phyloP scores from a whole-genome alignment of 2,113 vertebrate genomes.

The Notothenia rossii region DNA sequence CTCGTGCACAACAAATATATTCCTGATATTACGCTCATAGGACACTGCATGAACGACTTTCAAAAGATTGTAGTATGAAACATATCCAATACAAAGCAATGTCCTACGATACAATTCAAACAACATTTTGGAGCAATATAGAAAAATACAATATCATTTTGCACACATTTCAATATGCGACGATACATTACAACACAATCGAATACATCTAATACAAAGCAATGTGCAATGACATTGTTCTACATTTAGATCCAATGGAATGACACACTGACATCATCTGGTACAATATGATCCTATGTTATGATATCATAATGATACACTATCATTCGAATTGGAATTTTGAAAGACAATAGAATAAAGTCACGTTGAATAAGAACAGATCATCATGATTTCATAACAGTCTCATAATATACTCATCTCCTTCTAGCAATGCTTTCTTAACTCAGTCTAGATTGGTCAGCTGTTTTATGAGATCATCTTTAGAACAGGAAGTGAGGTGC shows the following conservation, averaged over 20 bases:
- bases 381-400: too few relatives aligned
- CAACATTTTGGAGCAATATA: background rate
- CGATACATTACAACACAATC: background rate
- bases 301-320: background rate
- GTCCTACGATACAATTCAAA: background rate
- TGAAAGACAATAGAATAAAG: too few relatives aligned
- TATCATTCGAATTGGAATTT: background rate
- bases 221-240: background rate
- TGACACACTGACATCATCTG: background rate
- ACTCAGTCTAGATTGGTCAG: background rate
- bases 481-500: slow-evolving; percentile 26
- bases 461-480: background rate
- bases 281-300: background rate
- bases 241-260: background rate
- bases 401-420: background rate
- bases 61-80: too few relatives aligned
- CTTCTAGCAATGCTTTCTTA: background rate
- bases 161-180: background rate
- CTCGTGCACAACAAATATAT: background rate
- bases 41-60: background rate
- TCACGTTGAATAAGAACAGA: too few relatives aligned
- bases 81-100: background rate
- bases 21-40: background rate
- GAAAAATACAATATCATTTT: background rate
- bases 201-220: background rate